A percentile compares a stretch with the other conserved stretches of the same genome.
phyloP scores from a whole-genome alignment of 2,797 vertebrate genomes.

The Menidia menidia region DNA sequence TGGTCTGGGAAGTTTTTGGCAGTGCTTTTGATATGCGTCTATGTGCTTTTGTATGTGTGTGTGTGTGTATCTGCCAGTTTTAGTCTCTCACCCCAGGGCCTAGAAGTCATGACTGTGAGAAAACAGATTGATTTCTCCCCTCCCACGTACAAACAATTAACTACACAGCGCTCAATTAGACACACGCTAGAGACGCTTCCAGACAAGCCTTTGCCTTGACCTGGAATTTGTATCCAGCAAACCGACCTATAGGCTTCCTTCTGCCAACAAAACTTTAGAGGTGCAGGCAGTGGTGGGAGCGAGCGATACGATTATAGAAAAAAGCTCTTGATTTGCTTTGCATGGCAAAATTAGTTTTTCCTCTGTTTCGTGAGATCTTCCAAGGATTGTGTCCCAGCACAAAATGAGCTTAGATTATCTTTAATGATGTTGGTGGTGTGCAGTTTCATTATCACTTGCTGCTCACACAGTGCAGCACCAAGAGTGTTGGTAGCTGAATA shows the following conservation, averaged over 20 bases:
- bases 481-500: constrained; percentile 65
- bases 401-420: constrained; percentile 77
- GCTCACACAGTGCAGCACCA: constrained; percentile 64
- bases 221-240: constrained; percentile 62
- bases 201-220: constrained; percentile 77
- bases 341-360: constrained; percentile 42
- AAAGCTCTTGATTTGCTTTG: constrained; percentile 45
- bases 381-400: constrained; percentile 64
- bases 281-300: constrained; percentile 26
- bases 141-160: constrained; percentile 87
- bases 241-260: constrained; percentile 36
- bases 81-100: constrained; percentile 80
- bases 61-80: constrained; percentile 75
- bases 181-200: constrained; percentile 80
- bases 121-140: constrained; percentile 87
- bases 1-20: constrained; percentile 65
- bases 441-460: constrained; percentile 70
- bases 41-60: constrained; percentile 21
- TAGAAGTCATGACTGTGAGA: constrained; percentile 84
- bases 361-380: constrained; percentile 55
- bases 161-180: constrained; percentile 87
- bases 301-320: constrained; percentile 16
- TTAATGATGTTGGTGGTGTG: constrained; percentile 73
- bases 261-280: constrained; percentile 33
- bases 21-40: constrained; percentile 46